Evolutionary conservation across 2,888 invertebrate genomes (phyloP), one percentile per base, ranked within the genome.

Genomic region (Platycheirus rosarum): DNA sequence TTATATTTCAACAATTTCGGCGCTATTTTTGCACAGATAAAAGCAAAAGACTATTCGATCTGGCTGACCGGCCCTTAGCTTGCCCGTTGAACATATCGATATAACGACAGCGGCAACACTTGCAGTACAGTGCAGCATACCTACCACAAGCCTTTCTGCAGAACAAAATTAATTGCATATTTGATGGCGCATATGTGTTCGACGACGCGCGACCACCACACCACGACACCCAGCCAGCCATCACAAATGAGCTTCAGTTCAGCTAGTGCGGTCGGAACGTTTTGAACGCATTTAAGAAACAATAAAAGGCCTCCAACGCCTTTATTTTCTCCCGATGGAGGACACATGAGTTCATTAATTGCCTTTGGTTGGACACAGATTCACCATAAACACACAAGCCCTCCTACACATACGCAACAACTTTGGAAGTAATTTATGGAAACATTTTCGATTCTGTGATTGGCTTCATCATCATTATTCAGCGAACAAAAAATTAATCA

Each of bases 161-260:
- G 40, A 57, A 60, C 60, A 60, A 70, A 80, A 80, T 70, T 80
- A 80, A 80, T 80, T 80, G 79, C 75, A 75, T 75, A 80, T 80
- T 80, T 80, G 75, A 60, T 65, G 69, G 69, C 69, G 70, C 74
- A 73, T 62, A 73, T 60, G 66, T 26, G 29, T 23, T 3, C 8
- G 26, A 49, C 14, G 69, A 68, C 44, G 44, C 8, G 42, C 16
- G 14, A 26, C 26, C 16, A 16, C 14, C 29, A 18, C 44, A 60
- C 3, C 40, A 16, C 42, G 29, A n/a, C 16, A 44, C 16, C 0
- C 26, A 40, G 29, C 1, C 35, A 14, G 11, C 4, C 13, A 49
- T 7, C 8, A 40, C 48, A 55, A 63, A 62, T 63, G 40, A 51
- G 57, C n/a, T n/a, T 40, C 37, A 32, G 23, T 11, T n/a, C n/a